phyloP scores from a whole-genome alignment of 2,888 invertebrate genomes.

The Drosophila maculinotata region DNA sequence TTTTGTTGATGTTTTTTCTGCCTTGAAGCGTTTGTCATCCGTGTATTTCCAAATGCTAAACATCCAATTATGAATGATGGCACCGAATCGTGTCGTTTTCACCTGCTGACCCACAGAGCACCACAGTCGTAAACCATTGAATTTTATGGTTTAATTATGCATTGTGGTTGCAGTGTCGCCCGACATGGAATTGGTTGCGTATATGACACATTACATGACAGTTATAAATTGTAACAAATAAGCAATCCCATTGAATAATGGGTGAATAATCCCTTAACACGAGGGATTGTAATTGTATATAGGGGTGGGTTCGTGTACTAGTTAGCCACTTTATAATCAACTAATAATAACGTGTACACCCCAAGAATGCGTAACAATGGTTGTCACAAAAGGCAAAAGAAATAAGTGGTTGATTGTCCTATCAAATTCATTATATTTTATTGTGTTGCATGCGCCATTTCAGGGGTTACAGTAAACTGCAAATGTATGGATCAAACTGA shows the following conservation, averaged over 20 bases:
- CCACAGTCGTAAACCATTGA: slow-evolving; percentile 22
- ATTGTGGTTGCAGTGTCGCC: slow-evolving; percentile 17
- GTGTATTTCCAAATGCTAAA: slow-evolving; percentile 58
- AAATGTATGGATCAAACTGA: slow-evolving; percentile 3
- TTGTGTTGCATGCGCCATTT: not conserved
- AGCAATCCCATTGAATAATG: too few species aligned
- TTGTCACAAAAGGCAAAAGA: slow-evolving; percentile 10
- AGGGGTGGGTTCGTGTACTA: slow-evolving; percentile 42
- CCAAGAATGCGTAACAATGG: slow-evolving; percentile 30
- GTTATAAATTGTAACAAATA: slow-evolving; percentile 50
- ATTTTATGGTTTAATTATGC: slow-evolving; percentile 34
- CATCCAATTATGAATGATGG: slow-evolving; percentile 60
- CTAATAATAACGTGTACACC: slow-evolving; percentile 70
- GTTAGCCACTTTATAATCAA: slow-evolving; percentile 55
- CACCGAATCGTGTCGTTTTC: slow-evolving; percentile 52
- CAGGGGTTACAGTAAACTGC: slow-evolving; percentile 35
- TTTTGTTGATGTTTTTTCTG: slow-evolving; percentile 27
- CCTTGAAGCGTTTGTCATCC: slow-evolving; percentile 43
- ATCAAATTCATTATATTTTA: slow-evolving; percentile 33
- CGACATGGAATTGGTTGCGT: slow-evolving; percentile 21
- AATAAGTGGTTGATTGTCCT: slow-evolving; percentile 59
- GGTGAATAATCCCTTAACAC: not conserved
- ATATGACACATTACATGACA: slow-evolving; percentile 49
- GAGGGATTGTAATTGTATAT: not conserved
- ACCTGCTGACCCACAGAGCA: slow-evolving; percentile 66